Conservation (phyloP, 2,888 invertebrate genomes). For the Cabera pusaria region DNA sequence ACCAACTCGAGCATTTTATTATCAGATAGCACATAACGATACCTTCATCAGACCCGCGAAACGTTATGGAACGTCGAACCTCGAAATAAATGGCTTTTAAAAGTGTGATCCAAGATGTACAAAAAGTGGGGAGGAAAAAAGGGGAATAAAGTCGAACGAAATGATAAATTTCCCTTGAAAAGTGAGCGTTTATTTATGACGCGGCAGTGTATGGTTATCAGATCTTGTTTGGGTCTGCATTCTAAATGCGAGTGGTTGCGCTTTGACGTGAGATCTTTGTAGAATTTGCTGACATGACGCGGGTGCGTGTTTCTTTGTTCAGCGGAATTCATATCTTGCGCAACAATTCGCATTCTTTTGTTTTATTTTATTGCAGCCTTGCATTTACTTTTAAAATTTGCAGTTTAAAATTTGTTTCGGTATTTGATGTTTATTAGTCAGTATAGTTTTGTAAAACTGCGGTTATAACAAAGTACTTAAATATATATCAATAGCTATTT, state of each 20-base stretch:
- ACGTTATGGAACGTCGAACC: conserved; percentile 67
- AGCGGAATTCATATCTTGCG: conserved; percentile 17
- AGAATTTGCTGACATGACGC: conserved; percentile 33
- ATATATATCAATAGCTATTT: no score
- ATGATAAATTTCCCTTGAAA: conserved; percentile 79
- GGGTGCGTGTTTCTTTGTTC: conserved; percentile 30
- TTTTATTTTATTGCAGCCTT: conserved; percentile 3
- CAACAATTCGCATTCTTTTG: conserved; percentile 14
- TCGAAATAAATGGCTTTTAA: conserved; percentile 77
- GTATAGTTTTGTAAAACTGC: no score
- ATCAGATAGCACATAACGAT: conserved; percentile 71
- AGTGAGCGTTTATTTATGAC: conserved; percentile 78
- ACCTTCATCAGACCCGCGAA: conserved; percentile 70
- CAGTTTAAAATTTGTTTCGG: no score
- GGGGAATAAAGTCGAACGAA: conserved; percentile 68
- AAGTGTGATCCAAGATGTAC: conserved; percentile 80
- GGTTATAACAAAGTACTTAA: no score
- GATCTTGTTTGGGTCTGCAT: conserved; percentile 64
- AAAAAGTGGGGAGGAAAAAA: conserved; percentile 61
- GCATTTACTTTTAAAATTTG: conserved; percentile 1
- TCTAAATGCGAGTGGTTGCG: conserved; percentile 54
- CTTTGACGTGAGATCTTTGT: conserved; percentile 51
- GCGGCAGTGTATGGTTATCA: conserved; percentile 66
- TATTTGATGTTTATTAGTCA: no score
- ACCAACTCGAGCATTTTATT: conserved; percentile 71